A percentile compares a stretch with the other conserved stretches of the same genome.
Evolutionary conservation across 2,888 invertebrate genomes (phyloP).

Genomic region (Steinernema hermaphroditum): DNA sequence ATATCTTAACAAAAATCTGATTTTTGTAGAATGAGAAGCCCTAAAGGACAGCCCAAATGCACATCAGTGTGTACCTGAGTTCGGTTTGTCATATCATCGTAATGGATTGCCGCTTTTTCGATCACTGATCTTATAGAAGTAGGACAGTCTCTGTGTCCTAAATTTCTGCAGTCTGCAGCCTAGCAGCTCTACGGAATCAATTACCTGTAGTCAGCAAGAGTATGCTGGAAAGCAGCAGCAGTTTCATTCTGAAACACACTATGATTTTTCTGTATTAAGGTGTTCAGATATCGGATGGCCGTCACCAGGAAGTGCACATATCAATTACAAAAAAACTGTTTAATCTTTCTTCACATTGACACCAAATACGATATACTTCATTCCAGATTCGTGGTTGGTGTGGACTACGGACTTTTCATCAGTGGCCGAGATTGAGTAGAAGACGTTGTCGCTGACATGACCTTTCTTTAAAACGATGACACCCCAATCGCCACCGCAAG

Average conservation of each 20-base stretch:
- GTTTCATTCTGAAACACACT: neutral
- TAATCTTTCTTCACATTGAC: neutral
- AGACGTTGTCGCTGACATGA: neutral
- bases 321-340: neutral
- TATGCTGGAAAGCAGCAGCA: neutral
- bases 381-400: neutral
- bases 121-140: neutral
- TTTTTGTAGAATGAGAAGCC: neutral
- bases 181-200: neutral
- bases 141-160: neutral
- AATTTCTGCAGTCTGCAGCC: neutral
- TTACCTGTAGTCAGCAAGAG: neutral
- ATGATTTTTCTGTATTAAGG: neutral
- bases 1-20: neutral
- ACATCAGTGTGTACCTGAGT: neutral
- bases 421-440: neutral
- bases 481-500: constrained; percentile 11
- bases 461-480: neutral
- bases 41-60: too few species aligned
- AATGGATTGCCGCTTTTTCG: constrained; percentile 15
- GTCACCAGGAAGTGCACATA: neutral
- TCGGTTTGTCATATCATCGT: neutral
- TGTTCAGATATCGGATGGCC: neutral
- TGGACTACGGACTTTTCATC: neutral
- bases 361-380: neutral